Evolutionary conservation across 2,888 invertebrate genomes (phyloP).

Genomic region (Spisula subtruncata): DNA sequence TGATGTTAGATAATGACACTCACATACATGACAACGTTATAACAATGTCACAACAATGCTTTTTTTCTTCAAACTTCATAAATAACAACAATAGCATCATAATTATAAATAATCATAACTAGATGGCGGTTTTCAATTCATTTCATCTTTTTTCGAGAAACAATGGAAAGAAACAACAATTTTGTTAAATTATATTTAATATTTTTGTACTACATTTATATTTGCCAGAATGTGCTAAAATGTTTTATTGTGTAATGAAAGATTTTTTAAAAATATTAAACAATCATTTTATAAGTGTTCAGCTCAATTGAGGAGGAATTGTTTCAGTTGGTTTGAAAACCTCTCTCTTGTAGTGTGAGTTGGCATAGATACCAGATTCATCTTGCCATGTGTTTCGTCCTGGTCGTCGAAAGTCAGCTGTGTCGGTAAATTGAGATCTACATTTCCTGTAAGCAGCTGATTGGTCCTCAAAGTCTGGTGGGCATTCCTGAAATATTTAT

Average conservation of each 20-base stretch:
- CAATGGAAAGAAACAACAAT: not conserved
- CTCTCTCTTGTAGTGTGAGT: constrained; percentile 84
- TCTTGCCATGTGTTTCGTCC: constrained; percentile 88
- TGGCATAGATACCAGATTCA: constrained; percentile 86
- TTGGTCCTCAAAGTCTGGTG: constrained; percentile 76
- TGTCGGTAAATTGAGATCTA: constrained; percentile 87
- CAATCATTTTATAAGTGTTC: not conserved
- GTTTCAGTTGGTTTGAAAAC: constrained; percentile 80
- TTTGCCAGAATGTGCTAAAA: not conserved
- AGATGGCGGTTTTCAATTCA: not conserved
- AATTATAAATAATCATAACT: not conserved
- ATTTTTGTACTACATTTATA: not conserved
- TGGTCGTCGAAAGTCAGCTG: constrained; percentile 82
- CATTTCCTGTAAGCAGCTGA: constrained; percentile 85
- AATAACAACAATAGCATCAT: not conserved
- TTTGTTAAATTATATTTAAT: not conserved
- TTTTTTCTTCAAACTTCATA: not conserved
- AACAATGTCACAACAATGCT: not conserved
- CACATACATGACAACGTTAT: no score
- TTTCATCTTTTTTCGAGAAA: not conserved
- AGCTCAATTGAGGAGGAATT: constrained; percentile 74
- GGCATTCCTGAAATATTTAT: constrained; percentile 72
- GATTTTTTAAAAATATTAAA: not conserved
- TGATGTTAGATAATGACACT: no score
- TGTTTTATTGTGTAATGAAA: constrained; percentile 8